A percentile compares a stretch with the other conserved stretches of the same genome.
Evolutionary conservation across 2,113 vertebrate species (phyloP).

Genomic region (Ictalurus furcatus): DNA sequence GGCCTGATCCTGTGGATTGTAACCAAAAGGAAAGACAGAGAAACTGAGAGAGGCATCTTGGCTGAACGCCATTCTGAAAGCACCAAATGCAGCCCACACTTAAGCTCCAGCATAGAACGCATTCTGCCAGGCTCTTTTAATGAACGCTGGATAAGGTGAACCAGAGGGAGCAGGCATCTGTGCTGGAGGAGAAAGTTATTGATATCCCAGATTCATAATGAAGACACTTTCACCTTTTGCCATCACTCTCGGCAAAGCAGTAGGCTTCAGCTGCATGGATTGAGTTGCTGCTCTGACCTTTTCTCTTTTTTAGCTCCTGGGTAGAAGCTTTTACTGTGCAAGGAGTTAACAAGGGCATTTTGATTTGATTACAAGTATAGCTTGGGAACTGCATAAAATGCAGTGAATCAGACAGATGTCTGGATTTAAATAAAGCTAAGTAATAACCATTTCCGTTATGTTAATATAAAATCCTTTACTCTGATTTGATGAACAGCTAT

Average conservation of each 20-base stretch:
- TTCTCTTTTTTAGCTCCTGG: slow-evolving; percentile 36
- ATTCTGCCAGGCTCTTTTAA: slow-evolving; percentile 52
- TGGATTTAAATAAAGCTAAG: background rate
- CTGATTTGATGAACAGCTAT: background rate
- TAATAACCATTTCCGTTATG: background rate
- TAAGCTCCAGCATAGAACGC: slow-evolving; percentile 35
- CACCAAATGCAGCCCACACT: slow-evolving; percentile 42
- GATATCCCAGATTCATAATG: slow-evolving; percentile 51
- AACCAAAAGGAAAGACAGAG: slow-evolving; percentile 44
- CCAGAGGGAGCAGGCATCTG: slow-evolving; percentile 39
- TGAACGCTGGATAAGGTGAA: slow-evolving; percentile 58
- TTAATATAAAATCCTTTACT: background rate
- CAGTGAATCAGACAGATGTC: background rate
- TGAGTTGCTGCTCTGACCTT: slow-evolving; percentile 15
- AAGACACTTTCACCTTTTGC: slow-evolving; percentile 56
- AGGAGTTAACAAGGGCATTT: slow-evolving; percentile 35
- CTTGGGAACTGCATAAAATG: background rate
- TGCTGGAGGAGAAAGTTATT: slow-evolving; percentile 57
- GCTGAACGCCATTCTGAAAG: slow-evolving; percentile 55
- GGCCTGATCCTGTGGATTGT: slow-evolving; percentile 54
- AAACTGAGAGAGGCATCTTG: slow-evolving; percentile 60
- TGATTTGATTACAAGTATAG: slow-evolving; percentile 30
- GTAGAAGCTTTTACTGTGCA: slow-evolving; percentile 24
- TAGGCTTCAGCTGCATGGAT: slow-evolving; percentile 19
- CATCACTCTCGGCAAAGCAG: slow-evolving; percentile 38